Evolutionary conservation across 2,888 invertebrate genomes (phyloP), one percentile per base, ranked within the genome.

Genomic region (Oscheius sp.): DNA sequence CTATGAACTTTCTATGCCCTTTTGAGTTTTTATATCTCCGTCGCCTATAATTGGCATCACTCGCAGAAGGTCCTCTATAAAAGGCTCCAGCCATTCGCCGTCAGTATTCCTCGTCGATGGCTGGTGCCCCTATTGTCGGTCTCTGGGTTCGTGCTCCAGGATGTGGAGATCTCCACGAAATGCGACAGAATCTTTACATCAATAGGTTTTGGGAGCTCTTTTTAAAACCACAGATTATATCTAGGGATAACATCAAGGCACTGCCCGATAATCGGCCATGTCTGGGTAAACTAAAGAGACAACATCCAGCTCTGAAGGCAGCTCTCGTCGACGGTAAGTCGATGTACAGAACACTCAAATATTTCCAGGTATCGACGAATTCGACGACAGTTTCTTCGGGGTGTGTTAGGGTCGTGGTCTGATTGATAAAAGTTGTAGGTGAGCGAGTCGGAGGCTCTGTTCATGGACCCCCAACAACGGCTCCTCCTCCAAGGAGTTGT

Each of bases 391-490:
- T 46, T 82, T 76, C 58, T 82, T 82, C 69, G 80, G 77, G 53
- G 82, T 82, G 56, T 9, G 23, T 5, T 25, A 23, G 21, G 56
- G 13, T 53, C 7, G 13, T 13, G 5, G 56, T 5, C 41, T 21
- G 16, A 3, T 35, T 18, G 18, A n/a, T 16, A n/a, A 23, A 16
- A 6, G 12, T 13, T 63, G n/a, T 25, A 83, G 13, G 83, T 87
- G 23, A 81, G 82, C 1, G 76, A 78, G 45, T 76, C 75, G 66
- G 87, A 87, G 72, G 87, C 87, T 0, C 77, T 81, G 21, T 73
- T 83, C 43, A 84, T 85, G 76, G 87, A 87, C 64, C 87, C 87
- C 0, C 87, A 87, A 49, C 87, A 87, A 52, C 70, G 87, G 18
- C 61, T 87, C 0, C 74, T 87, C 13, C 68, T 87, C 49, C 84